Evolutionary conservation across 2,113 vertebrate species (phyloP), one percentile per base, ranked within the genome.

Genomic region (Hucho hucho): DNA sequence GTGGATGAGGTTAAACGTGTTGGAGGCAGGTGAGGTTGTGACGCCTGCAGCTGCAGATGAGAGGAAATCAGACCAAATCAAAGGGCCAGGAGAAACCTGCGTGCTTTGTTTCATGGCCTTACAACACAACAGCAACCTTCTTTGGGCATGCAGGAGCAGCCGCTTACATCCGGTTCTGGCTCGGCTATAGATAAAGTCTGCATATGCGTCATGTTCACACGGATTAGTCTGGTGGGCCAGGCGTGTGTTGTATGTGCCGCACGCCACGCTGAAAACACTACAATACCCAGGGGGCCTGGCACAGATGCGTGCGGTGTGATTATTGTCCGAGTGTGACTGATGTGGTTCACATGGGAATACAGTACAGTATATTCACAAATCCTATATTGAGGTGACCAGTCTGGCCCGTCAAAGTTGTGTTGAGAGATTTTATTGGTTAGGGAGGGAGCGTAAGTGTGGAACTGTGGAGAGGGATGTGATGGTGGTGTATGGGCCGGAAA

Each of bases 21-120:
- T 72, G 79, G 86, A 86, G 88, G 88, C 89, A 93, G 90, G 92
- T 92, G 91, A 92, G 90, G 81, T 86, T 81, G 79, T 87, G 78
- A 28, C 72, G 86, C 89, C 87, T 83, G 84, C 89, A 90, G 89
- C 90, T 89, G 89, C 88, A 47, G 16, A 86, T 81, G 86, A 88
- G 88, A 89, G 86, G 84, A 83, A 86, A 80, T 87, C 80, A 83
- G 83, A 89, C 82, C 82, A 86, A 89, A 89, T 80, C 87, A 84
- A 79, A 83, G 82, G 80, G 79, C 84, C 80, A 49, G 70, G 76
- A 77, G 46, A 80, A 76, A 81, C 13, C 69, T 72, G 47, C 3
- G 29, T 28, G 64, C 22, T 25, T 47, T 22, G 25, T 69, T 73
- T 65, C 43, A 64, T 56, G 49, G n/a, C 14, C 20, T 16, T 1